A percentile compares a stretch with the other conserved stretches of the same genome.
Evolutionary conservation across 2,888 invertebrate genomes (phyloP).

Genomic region (Ctenicera cuprea): DNA sequence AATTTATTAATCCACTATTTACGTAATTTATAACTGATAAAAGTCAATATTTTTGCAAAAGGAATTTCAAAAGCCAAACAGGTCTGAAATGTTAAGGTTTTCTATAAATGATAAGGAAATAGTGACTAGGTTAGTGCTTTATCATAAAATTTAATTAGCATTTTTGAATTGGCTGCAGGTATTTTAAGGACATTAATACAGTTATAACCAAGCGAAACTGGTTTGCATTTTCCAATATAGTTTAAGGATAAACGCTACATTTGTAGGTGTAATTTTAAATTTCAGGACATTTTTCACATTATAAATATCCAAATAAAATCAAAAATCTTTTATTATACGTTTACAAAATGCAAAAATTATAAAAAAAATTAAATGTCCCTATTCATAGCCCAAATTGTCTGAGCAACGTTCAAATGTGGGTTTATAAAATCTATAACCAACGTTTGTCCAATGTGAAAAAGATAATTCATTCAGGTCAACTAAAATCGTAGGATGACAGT

Average conservation of each 20-base stretch:
- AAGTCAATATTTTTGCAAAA: not conserved
- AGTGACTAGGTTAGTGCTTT: not conserved
- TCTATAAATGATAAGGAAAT: constrained; percentile 9
- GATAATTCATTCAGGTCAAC: not conserved
- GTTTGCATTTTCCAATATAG: not conserved
- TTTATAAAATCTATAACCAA: no score
- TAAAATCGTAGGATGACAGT: not conserved
- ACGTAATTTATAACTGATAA: constrained; percentile 7
- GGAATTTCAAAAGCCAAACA: not conserved
- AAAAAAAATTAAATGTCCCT: no score
- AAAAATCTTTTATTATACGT: no score
- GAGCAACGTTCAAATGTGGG: no score
- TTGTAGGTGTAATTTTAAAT: no score
- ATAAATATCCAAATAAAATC: no score
- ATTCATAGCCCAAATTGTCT: no score
- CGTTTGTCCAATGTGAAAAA: no score
- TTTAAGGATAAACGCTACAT: not conserved
- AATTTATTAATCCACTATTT: not conserved
- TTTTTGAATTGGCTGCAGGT: constrained; percentile 7
- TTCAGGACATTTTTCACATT: no score
- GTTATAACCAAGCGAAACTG: not conserved
- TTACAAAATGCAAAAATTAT: no score
- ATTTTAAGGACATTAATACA: constrained; percentile 23
- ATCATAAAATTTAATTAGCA: constrained; percentile 20
- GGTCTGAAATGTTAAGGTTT: constrained; percentile 25